Evolutionary conservation across 2,797 vertebrate genomes (phyloP).

Genomic region (Dromococcyx pavoninus): DNA sequence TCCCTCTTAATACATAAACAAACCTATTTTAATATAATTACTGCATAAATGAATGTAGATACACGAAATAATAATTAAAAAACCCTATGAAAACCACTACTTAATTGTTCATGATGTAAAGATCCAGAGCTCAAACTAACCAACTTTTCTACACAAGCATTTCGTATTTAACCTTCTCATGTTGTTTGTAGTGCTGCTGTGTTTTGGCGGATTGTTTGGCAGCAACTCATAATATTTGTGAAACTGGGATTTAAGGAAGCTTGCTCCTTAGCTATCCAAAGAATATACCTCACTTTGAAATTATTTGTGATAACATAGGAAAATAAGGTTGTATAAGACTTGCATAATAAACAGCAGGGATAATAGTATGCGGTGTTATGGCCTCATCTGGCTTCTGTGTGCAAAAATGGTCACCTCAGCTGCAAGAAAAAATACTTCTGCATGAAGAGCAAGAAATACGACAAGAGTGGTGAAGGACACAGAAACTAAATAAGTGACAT

Average conservation of each 20-base stretch:
- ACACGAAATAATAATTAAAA: no score
- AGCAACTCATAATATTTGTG: neutral
- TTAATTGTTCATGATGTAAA: neutral
- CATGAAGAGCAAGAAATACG: neutral
- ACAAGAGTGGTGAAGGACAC: neutral
- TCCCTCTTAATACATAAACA: neutral
- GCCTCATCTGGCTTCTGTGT: neutral
- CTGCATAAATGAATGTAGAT: neutral
- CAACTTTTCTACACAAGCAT: neutral
- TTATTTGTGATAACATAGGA: neutral
- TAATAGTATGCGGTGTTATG: neutral
- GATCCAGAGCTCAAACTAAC: neutral
- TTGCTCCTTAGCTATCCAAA: neutral
- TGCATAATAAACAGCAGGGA: neutral
- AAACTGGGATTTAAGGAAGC: neutral
- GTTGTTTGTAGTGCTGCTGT: neutral
- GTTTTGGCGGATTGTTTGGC: neutral
- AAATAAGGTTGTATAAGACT: neutral
- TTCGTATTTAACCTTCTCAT: neutral
- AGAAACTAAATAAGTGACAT: neutral
- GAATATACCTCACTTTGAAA: neutral
- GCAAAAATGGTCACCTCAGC: neutral
- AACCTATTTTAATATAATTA: neutral
- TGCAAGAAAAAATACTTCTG: neutral
- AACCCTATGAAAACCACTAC: neutral